Evolutionary conservation across 1,140 invertebrate species (phyloP), one percentile per base, ranked within the genome.

Genomic region (Periplaneta americana): DNA sequence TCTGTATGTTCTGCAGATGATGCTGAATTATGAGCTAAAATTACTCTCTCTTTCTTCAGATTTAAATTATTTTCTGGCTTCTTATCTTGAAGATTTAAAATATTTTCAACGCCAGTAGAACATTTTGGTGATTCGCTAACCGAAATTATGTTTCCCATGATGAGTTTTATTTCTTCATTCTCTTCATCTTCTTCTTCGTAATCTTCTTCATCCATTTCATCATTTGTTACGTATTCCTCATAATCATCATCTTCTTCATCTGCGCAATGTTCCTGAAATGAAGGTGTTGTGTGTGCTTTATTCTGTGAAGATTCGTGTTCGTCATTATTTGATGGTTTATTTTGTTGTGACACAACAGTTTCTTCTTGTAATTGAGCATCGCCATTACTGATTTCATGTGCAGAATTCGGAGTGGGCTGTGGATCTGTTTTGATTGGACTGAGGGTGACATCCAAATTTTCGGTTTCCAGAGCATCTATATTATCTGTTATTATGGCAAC

Each of bases 181-280:
- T 86, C 82, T 81, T 84, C 80, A 32, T 75, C 78, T 33, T 83
- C 79, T 74, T 79, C 78, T 82, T 85, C 82, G 74, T 81, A 82
- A 37, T 84, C 82, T 36, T 86, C 82, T 81, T 88, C 88, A 80
- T 89, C 89, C 85, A 90, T 89, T 84, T 90, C 89, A 83, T 90
- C 90, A 36, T 88, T 86, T 80, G 87, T 88, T 48, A 87, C 87
- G 81, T 89, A 88, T 79, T 88, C 83, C 34, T 84, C 82, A 28
- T 85, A 86, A 34, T 84, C 80, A 80, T 84, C 75, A 74, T 35
- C 36, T 13, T 48, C 39, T 66, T 66, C 48, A 66, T 66, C 48
- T 66, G 48, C 48, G 28, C 48, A 66, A n/a, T 66, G 48, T n/a
- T 66, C 48, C 28, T 66, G 22, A 28, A 66, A 66, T 66, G 48